A percentile compares a stretch with the other conserved stretches of the same genome.
Conservation (phyloP, 2,113 vertebrate species). For the Mustela nigripes region DNA sequence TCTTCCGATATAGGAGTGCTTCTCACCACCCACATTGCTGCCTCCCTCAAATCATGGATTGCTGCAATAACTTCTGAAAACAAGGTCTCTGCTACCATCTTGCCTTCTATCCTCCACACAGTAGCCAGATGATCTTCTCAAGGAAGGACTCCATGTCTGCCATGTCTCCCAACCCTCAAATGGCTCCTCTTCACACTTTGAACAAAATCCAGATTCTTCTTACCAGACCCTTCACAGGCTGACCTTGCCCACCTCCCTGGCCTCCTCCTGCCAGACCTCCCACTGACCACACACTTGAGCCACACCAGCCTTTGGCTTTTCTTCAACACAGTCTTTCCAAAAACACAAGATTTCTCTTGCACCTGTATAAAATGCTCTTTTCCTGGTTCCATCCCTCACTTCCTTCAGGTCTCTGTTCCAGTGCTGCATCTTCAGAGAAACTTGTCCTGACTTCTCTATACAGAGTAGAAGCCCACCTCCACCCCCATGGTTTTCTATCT, state of each 20-base stretch:
- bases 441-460: background rate
- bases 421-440: background rate
- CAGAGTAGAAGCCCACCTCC: fast-evolving
- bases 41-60: too few relatives aligned
- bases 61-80: background rate
- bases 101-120: background rate
- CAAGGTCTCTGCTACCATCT: fast-evolving
- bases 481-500: background rate
- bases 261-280: background rate
- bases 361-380: background rate
- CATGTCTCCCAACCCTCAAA: background rate
- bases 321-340: background rate
- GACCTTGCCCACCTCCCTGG: background rate
- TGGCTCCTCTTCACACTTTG: background rate
- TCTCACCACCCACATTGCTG: background rate
- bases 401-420: background rate
- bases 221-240: too few relatives aligned
- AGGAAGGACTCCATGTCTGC: background rate
- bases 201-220: background rate
- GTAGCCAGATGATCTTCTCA: background rate
- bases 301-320: background rate
- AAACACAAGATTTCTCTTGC: background rate
- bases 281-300: background rate
- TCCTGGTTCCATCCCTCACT: background rate
- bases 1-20: background rate